Evolutionary conservation across 2,888 invertebrate species (phyloP).

Genomic region (Diabrotica balteata): DNA sequence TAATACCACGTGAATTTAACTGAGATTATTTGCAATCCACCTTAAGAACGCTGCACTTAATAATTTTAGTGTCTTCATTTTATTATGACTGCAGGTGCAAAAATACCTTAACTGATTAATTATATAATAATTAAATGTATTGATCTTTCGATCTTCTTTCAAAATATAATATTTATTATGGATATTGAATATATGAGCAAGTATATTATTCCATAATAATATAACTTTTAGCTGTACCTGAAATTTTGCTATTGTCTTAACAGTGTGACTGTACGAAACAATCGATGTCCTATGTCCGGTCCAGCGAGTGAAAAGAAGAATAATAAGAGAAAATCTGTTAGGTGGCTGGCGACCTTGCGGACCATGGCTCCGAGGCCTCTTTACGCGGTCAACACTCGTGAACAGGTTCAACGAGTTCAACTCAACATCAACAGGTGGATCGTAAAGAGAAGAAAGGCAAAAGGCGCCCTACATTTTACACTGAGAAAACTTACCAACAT

Average conservation of each 20-base stretch:
- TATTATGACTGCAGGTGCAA: too few species aligned
- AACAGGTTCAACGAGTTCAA: slow-evolving; percentile 51
- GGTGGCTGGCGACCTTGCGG: slow-evolving; percentile 37
- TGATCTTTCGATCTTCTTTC: too few species aligned
- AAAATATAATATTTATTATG: too few species aligned
- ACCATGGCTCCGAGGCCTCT: slow-evolving; percentile 30
- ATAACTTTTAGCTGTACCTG: background rate
- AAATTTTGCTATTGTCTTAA: background rate
- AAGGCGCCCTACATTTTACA: slow-evolving; percentile 39
- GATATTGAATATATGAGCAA: too few species aligned
- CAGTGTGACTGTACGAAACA: slow-evolving; percentile 23
- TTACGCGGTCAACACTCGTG: slow-evolving; percentile 47
- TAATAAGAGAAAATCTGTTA: slow-evolving; percentile 23
- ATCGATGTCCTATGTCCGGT: slow-evolving; percentile 16
- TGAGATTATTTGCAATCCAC: too few species aligned
- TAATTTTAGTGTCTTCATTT: too few species aligned
- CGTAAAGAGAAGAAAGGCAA: slow-evolving; percentile 38
- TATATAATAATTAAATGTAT: too few species aligned
- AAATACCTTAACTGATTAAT: too few species aligned
- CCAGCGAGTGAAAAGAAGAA: slow-evolving; percentile 17
- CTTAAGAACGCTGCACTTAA: too few species aligned
- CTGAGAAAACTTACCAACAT: background rate
- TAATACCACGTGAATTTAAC: too few species aligned
- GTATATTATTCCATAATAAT: too few species aligned
- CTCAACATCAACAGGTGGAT: slow-evolving; percentile 54